A percentile compares a stretch with the other conserved stretches of the same genome.
Evolutionary conservation across 2,888 invertebrate species (phyloP).

Genomic region (Aspidiotus rigidus): DNA sequence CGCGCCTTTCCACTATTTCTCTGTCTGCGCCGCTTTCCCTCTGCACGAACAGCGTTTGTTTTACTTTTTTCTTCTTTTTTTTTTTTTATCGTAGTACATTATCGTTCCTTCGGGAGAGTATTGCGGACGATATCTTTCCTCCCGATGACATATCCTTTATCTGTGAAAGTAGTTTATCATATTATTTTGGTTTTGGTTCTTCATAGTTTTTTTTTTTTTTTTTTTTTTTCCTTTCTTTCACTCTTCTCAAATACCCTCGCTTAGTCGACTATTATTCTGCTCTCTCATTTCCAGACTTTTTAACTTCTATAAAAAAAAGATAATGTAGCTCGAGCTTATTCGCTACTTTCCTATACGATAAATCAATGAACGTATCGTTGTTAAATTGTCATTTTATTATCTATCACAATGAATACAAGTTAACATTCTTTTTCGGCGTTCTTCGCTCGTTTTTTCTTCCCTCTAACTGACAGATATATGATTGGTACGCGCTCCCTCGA

Average conservation of each 20-base stretch:
- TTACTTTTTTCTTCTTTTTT: slow-evolving; percentile 20
- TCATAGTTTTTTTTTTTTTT: not conserved
- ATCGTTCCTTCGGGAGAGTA: slow-evolving; percentile 33
- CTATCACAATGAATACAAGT: slow-evolving; percentile 6
- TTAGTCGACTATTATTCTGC: not conserved
- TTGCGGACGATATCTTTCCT: slow-evolving; percentile 33
- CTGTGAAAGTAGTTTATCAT: slow-evolving; percentile 33
- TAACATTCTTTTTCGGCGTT: slow-evolving; percentile 8
- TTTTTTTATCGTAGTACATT: slow-evolving; percentile 31
- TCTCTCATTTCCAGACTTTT: slow-evolving; percentile 31
- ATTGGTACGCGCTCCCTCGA: slow-evolving; percentile 7
- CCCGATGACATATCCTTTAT: slow-evolving; percentile 33
- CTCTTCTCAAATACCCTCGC: not conserved
- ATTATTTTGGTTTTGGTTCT: slow-evolving; percentile 31
- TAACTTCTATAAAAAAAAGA: slow-evolving; percentile 31
- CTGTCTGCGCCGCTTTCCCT: slow-evolving; percentile 1
- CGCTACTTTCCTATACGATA: slow-evolving; percentile 19
- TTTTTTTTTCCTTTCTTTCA: slow-evolving; percentile 1
- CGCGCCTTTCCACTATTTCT: not conserved
- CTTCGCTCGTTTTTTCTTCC: not conserved
- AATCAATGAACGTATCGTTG: slow-evolving; percentile 28
- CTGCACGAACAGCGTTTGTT: slow-evolving; percentile 32
- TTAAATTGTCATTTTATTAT: slow-evolving; percentile 31
- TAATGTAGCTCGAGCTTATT: slow-evolving; percentile 30
- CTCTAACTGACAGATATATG: slow-evolving; percentile 7